Evolutionary conservation across 2,888 invertebrate species (phyloP), one percentile per base, ranked within the genome.

Genomic region (Eilema griseolum): DNA sequence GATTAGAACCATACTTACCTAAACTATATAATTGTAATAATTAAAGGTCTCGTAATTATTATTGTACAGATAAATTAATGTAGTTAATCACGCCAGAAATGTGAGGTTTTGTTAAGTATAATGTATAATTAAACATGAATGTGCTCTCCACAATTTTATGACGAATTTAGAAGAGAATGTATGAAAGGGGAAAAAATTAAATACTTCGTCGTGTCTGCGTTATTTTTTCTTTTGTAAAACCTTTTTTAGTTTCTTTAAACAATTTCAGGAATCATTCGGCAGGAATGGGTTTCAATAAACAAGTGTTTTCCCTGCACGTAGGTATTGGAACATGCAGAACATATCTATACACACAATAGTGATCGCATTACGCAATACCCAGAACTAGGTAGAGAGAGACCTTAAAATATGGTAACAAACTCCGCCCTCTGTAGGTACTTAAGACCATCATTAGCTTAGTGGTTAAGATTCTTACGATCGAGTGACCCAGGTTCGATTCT

Each of bases 111-210:
- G 93, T 94, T 94, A 94, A 94, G 94, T 93, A 91, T 93, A 92
- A 93, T 93, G 92, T 93, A 91, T 92, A 89, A 92, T 92, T 93
- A 92, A 91, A 91, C 80, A 92, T 95, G 93, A 93, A 95, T 95
- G 94, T 95, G 94, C 95, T 95, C 95, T 93, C 92, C 92, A 93
- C 92, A 93, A 92, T 94, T 94, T 92, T 92, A 93, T 93, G 94
- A 95, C 95, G 95, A 95, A 95, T 94, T 94, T 94, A 94, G 95
- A 94, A 94, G 93, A 93, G 90, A 94, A 90, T 95, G 95, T 95
- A 95, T 91, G 94, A 93, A 93, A 95, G 90, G 90, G 87, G 86
- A 93, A 93, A 92, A 93, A 92, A 94, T 93, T 95, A 95, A 95
- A 95, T 95, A 94, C 90, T 95, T 95, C 95, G 95, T 95, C 95